Evolutionary conservation across 2,113 vertebrate genomes (phyloP).

Genomic region (Pelecanus crispus): DNA sequence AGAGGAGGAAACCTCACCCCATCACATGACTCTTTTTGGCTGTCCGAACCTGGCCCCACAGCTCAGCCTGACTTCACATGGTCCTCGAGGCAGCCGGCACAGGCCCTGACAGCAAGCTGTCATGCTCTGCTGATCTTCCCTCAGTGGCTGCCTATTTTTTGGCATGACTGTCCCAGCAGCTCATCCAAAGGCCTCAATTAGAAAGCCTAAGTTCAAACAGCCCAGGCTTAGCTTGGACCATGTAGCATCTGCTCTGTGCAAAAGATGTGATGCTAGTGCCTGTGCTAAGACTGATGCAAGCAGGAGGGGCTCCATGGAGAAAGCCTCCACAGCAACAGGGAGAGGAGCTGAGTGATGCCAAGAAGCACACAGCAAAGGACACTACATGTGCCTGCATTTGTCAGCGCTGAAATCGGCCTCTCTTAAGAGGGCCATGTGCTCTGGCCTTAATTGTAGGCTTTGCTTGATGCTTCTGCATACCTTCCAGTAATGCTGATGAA

Average conservation of each 20-base stretch:
- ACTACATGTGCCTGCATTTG: neutral
- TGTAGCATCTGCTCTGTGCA: neutral
- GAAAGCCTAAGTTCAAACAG: neutral
- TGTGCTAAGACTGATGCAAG: neutral
- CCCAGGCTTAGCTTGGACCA: rapidly evolving
- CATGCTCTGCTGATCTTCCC: neutral
- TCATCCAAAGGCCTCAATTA: neutral
- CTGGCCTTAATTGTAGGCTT: neutral
- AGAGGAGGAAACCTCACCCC: neutral
- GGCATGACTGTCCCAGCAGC: neutral
- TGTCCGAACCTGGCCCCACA: neutral
- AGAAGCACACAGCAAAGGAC: neutral
- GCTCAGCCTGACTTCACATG: neutral
- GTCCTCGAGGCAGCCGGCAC: neutral
- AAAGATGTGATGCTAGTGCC: neutral
- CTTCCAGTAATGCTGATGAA: neutral
- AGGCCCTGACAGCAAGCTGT: neutral
- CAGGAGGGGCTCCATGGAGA: neutral
- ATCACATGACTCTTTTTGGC: neutral
- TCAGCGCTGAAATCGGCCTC: neutral
- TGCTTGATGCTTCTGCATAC: neutral
- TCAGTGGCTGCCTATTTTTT: neutral
- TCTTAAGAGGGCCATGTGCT: neutral
- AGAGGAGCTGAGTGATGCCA: neutral
- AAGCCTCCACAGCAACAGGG: neutral